Evolutionary conservation across 2,797 vertebrate species (phyloP).

Genomic region (Myiotriccus ornatus): DNA sequence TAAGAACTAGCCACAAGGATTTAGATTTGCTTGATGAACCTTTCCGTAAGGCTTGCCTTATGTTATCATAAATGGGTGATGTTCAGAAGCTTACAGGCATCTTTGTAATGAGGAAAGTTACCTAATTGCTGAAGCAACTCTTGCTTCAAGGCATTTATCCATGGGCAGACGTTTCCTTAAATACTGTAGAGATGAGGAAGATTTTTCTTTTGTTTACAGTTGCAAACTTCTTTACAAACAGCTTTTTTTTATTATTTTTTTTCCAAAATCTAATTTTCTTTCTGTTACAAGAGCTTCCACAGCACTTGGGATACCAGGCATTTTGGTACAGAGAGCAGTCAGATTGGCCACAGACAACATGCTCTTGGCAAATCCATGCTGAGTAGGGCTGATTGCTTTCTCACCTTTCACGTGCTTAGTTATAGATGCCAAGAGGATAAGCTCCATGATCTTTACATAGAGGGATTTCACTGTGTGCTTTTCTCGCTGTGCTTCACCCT

Average conservation of each 20-base stretch:
- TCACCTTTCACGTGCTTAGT: rapidly evolving
- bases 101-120: neutral
- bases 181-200: neutral
- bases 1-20: constrained; percentile 40
- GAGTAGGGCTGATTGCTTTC: neutral
- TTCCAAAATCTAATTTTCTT: neutral
- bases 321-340: neutral
- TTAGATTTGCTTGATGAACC: neutral
- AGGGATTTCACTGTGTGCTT: neutral
- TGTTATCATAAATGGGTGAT: neutral
- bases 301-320: neutral
- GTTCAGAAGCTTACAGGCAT: neutral
- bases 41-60: neutral
- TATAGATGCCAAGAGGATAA: neutral
- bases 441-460: neutral
- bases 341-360: neutral
- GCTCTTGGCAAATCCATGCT: neutral
- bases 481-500: neutral
- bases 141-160: neutral
- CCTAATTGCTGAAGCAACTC: neutral
- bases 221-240: neutral
- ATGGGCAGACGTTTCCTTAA: neutral
- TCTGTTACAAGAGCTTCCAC: neutral
- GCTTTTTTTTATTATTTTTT: neutral
- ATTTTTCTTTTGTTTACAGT: neutral